Evolutionary conservation across 1,140 invertebrate species (phyloP).

Genomic region (Microplitis demolitor): DNA sequence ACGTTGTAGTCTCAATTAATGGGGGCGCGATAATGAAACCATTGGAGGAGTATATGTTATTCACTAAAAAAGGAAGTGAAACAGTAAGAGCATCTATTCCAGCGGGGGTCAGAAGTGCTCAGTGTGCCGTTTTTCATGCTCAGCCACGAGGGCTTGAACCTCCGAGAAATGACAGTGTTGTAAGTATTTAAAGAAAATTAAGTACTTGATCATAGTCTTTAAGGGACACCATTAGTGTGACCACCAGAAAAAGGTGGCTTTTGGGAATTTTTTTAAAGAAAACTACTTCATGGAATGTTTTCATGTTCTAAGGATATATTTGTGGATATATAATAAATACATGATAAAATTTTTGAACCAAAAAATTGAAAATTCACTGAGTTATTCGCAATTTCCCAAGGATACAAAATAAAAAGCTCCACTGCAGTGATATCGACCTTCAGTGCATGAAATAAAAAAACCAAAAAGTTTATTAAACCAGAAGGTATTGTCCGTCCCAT

Average conservation of each 20-base stretch:
- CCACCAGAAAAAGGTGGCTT: too few relatives aligned
- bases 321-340: too few relatives aligned
- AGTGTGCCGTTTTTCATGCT: conserved; percentile 77
- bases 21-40: conserved; percentile 77
- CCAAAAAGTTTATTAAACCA: too few relatives aligned
- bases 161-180: conserved; percentile 70
- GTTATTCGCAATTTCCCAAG: too few relatives aligned
- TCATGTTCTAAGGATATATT: too few relatives aligned
- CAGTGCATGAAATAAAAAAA: neutral
- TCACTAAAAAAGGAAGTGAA: conserved; percentile 78
- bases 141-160: conserved; percentile 66
- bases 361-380: too few relatives aligned
- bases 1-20: conserved; percentile 82
- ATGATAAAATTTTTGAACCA: too few relatives aligned
- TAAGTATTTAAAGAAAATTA: conserved; percentile 45
- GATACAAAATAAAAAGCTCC: neutral
- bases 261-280: too few relatives aligned
- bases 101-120: conserved; percentile 80
- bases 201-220: neutral
- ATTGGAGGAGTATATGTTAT: conserved; percentile 86
- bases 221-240: neutral
- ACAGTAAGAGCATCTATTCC: conserved; percentile 81
- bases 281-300: too few relatives aligned
- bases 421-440: neutral
- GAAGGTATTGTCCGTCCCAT: too few relatives aligned